Percentiles rank a stretch among this genome's conserved stretches.
Conservation (phyloP, 1,140 invertebrate genomes). For the Halictus rubicundus region DNA sequence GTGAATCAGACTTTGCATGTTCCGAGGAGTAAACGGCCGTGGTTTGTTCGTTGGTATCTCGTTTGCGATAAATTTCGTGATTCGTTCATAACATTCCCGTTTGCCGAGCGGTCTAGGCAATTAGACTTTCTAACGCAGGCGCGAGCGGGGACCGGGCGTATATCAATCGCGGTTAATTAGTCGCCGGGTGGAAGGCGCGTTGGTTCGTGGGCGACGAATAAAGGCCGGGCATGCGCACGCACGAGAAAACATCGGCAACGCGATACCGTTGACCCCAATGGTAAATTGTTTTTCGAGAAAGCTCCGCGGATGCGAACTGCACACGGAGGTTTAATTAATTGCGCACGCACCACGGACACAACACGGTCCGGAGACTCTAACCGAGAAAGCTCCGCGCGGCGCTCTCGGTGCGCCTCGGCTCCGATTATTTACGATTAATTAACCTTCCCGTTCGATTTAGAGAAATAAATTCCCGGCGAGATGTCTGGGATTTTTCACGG, state of each 20-base stretch:
- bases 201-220: slow-evolving; percentile 58
- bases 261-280: slow-evolving; percentile 59
- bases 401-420: not conserved
- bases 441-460: slow-evolving; percentile 22
- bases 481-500: slow-evolving; percentile 1
- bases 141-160: slow-evolving; percentile 27
- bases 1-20: not conserved
- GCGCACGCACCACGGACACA: slow-evolving; percentile 22
- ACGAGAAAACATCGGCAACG: slow-evolving; percentile 44
- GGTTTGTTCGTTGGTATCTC: not conserved
- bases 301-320: slow-evolving; percentile 33
- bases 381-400: not conserved
- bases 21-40: no score
- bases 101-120: slow-evolving; percentile 17
- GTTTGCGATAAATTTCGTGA: slow-evolving; percentile 41
- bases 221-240: slow-evolving; percentile 33
- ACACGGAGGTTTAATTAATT: slow-evolving; percentile 43
- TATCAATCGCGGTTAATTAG: slow-evolving; percentile 65
- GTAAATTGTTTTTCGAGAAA: slow-evolving; percentile 57
- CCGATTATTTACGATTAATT: slow-evolving; percentile 54
- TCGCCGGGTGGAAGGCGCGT: slow-evolving; percentile 42
- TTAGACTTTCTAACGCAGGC: slow-evolving; percentile 39
- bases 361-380: not conserved
- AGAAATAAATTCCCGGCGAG: not conserved
- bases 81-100: slow-evolving; percentile 26